These are phyloP conservation scores for Myiagra hebetior DNA, from an alignment of 2,113 vertebrate species.

Conservation along the genomic window DNA sequence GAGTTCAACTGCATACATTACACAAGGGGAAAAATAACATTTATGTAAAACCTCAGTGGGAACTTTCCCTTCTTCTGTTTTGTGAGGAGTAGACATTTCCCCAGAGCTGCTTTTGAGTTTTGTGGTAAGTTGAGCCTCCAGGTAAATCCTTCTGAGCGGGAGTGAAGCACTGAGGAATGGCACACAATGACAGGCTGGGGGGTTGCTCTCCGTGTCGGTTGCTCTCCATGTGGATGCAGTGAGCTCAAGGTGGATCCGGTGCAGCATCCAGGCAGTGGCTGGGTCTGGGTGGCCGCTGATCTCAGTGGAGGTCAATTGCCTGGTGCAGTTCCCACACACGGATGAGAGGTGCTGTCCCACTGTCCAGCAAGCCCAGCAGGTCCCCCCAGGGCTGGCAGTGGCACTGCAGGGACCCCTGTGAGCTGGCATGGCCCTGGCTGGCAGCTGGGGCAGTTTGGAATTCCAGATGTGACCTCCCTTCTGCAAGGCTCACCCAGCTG, in stretches of 20 bases:
- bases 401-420: neutral
- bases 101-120: neutral
- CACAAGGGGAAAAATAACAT: constrained; percentile 35
- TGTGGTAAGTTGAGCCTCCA: neutral
- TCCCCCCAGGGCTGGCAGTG: neutral
- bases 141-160: neutral
- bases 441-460: neutral
- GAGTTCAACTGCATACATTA: constrained; percentile 33
- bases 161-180: neutral
- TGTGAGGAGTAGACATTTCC: neutral
- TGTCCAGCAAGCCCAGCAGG: neutral
- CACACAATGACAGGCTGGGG: neutral
- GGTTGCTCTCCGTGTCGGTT: neutral
- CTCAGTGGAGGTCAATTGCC: accelerated
- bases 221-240: neutral
- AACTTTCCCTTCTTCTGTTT: constrained; percentile 28
- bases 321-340: accelerated
- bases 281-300: neutral
- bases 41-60: neutral
- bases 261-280: accelerated
- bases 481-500: neutral
- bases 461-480: accelerated
- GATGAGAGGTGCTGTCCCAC: accelerated
- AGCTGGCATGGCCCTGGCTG: neutral
- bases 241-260: accelerated